These are phyloP conservation scores for Oreochromis mossambicus DNA, from an alignment of 2,797 vertebrate species.

Conservation along the genomic window DNA sequence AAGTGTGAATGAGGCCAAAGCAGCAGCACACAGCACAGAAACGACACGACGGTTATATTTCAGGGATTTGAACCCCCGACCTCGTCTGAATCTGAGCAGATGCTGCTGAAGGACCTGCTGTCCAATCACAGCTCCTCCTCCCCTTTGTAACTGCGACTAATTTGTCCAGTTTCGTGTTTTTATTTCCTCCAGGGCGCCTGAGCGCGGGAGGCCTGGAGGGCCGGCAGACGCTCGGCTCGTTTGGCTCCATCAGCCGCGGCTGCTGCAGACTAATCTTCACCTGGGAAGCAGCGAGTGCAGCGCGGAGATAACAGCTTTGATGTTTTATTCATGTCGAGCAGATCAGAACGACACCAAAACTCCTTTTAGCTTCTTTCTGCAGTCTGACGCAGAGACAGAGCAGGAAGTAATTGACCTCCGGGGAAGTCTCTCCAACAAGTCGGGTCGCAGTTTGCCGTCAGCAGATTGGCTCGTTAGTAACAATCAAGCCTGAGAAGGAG, in stretches of 20 bases:
- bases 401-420: constrained; percentile 43
- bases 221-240: not conserved
- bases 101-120: not conserved
- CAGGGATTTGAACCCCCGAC: not conserved
- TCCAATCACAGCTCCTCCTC: not conserved
- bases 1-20: not conserved
- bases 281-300: constrained; percentile 11
- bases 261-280: constrained; percentile 26
- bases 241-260: constrained; percentile 28
- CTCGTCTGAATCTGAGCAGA: not conserved
- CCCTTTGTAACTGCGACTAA: not conserved
- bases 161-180: not conserved
- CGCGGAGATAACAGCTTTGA: constrained; percentile 22
- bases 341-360: constrained; percentile 13
- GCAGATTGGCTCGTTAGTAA: not conserved
- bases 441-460: not conserved
- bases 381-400: constrained; percentile 9
- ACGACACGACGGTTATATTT: not conserved
- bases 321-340: constrained; percentile 56
- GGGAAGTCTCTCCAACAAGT: constrained; percentile 5
- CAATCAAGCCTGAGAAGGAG: not conserved
- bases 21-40: not conserved
- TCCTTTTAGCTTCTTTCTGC: constrained; percentile 13
- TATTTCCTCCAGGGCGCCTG: not conserved
- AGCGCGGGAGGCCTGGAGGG: not conserved